Evolutionary conservation across 2,888 invertebrate species (phyloP).

Genomic region (Clivina fossor): DNA sequence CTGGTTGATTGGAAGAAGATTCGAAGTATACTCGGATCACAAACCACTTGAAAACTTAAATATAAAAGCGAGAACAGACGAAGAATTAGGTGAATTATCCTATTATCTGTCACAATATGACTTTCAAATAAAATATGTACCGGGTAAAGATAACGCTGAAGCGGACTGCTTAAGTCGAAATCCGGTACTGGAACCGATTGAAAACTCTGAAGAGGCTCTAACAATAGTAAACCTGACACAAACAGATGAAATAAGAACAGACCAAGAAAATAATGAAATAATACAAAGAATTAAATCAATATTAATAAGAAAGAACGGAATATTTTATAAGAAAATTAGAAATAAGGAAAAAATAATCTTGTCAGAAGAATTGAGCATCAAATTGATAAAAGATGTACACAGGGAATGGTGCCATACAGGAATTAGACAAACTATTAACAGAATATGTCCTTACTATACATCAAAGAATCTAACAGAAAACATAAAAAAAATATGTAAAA

Average conservation of each 20-base stretch:
- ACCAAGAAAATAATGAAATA: constrained; percentile 26
- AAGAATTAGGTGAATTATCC: too few relatives aligned
- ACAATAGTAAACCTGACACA: constrained; percentile 26
- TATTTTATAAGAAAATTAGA: constrained; percentile 16
- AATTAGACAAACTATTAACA: constrained; percentile 16
- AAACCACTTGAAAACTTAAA: too few relatives aligned
- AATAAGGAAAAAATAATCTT: constrained; percentile 19
- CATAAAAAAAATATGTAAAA: constrained; percentile 15
- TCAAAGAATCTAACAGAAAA: constrained; percentile 18
- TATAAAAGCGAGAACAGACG: too few relatives aligned
- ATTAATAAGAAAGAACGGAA: constrained; percentile 9
- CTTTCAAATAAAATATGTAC: too few relatives aligned
- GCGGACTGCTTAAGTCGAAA: constrained; percentile 38
- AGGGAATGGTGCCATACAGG: constrained; percentile 27
- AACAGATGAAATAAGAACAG: constrained; percentile 19
- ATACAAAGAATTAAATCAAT: constrained; percentile 15
- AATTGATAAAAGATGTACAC: constrained; percentile 32
- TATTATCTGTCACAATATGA: too few relatives aligned
- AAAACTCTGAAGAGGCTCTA: constrained; percentile 20
- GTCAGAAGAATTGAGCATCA: constrained; percentile 31
- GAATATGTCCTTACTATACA: constrained; percentile 20
- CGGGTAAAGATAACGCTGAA: constrained; percentile 36
- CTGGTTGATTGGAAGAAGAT: too few relatives aligned
- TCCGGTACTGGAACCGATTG: constrained; percentile 32
- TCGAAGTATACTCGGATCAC: too few relatives aligned